Percentiles rank a stretch among this genome's conserved stretches.
Evolutionary conservation across 1,140 invertebrate genomes (phyloP).

Genomic region (Drosophila ambigua): DNA sequence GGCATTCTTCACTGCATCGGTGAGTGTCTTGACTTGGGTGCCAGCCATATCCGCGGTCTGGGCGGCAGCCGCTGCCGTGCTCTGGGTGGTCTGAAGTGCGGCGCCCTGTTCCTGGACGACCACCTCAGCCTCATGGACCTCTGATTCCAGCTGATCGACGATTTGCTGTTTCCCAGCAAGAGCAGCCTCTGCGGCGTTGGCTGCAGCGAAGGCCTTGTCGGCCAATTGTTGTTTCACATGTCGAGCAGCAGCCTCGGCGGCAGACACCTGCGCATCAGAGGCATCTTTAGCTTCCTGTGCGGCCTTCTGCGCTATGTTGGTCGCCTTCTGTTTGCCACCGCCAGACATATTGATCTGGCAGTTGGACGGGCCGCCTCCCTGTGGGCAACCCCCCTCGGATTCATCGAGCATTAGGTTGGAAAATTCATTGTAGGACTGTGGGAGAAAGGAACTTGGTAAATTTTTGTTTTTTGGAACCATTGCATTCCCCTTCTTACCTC

Average conservation of each 20-base stretch:
- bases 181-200: conserved; percentile 87
- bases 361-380: neutral
- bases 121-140: conserved; percentile 86
- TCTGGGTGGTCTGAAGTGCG: conserved; percentile 85
- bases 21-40: conserved; percentile 77
- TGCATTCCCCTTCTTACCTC: no score
- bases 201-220: conserved; percentile 86
- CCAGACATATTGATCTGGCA: neutral
- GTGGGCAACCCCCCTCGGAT: neutral
- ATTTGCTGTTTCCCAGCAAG: conserved; percentile 87
- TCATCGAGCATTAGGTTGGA: neutral
- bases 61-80: conserved; percentile 86
- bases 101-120: conserved; percentile 87
- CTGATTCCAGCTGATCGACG: conserved; percentile 86
- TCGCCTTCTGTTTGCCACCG: conserved; percentile 78
- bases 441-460: no score
- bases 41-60: conserved; percentile 86
- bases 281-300: conserved; percentile 87
- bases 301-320: conserved; percentile 87
- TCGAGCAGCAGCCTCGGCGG: conserved; percentile 87
- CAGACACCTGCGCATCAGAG: conserved; percentile 87
- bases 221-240: conserved; percentile 88
- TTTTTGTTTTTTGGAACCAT: no score
- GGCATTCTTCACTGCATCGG: conserved; percentile 55
- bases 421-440: neutral